phyloP scores from a whole-genome alignment of 2,113 vertebrate genomes.

The Antennarius striatus region DNA sequence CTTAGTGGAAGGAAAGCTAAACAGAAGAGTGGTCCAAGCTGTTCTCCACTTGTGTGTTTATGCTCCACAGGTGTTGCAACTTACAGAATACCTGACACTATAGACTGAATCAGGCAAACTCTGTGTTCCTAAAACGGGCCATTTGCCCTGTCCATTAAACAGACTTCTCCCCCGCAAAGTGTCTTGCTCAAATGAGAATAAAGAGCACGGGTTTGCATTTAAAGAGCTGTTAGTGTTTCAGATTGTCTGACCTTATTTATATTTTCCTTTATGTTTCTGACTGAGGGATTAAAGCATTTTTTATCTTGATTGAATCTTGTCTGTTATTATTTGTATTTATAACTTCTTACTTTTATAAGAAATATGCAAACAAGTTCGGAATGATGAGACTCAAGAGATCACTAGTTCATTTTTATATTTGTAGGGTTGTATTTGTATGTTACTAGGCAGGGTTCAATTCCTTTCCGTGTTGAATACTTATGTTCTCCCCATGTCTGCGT shows the following conservation, averaged over 20 bases:
- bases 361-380: too few species aligned
- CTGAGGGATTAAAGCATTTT: too few species aligned
- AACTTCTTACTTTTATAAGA: too few species aligned
- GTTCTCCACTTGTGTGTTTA: slow-evolving; percentile 64
- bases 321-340: too few species aligned
- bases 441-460: too few species aligned
- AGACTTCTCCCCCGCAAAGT: neutral
- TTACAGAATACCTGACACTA: slow-evolving; percentile 52
- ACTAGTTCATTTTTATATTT: too few species aligned
- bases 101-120: slow-evolving; percentile 34
- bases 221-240: neutral
- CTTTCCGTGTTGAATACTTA: too few species aligned
- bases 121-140: slow-evolving; percentile 13
- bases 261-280: neutral
- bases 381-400: too few species aligned
- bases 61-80: slow-evolving; percentile 66
- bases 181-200: slow-evolving; percentile 8
- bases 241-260: neutral
- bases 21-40: slow-evolving; percentile 61
- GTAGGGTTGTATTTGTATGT: too few species aligned
- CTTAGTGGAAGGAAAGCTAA: slow-evolving; percentile 69
- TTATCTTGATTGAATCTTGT: too few species aligned
- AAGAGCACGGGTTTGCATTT: too few species aligned
- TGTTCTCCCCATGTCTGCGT: too few species aligned
- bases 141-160: slow-evolving; percentile 19